Evolutionary conservation across 2,888 invertebrate species (phyloP).

Genomic region (Dynastes hyllus): DNA sequence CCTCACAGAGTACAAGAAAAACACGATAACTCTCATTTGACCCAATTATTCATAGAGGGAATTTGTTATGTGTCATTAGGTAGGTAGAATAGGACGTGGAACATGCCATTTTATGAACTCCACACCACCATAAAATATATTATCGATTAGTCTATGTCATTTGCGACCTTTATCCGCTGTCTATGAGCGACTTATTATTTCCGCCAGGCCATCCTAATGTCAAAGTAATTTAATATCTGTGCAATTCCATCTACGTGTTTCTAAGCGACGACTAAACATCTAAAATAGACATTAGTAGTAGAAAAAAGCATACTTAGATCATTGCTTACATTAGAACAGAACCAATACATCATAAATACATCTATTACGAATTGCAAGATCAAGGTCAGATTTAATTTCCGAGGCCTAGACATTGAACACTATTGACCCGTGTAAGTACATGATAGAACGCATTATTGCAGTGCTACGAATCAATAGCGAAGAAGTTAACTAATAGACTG

Average conservation of each 20-base stretch:
- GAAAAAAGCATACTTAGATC: not conserved
- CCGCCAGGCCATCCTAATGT: constrained; percentile 44
- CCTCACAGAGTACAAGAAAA: not conserved
- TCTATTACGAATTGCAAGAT: constrained; percentile 13
- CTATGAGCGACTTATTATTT: constrained; percentile 39
- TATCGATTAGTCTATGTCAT: constrained; percentile 4
- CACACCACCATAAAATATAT: constrained; percentile 11
- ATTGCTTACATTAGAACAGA: constrained; percentile 12
- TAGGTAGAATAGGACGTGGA: constrained; percentile 8
- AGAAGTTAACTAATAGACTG: constrained; percentile 9
- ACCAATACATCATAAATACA: constrained; percentile 13
- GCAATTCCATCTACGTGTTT: not conserved
- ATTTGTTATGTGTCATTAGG: constrained; percentile 13
- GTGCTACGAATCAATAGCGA: constrained; percentile 17
- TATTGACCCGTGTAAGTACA: constrained; percentile 35
- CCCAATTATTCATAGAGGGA: constrained; percentile 6
- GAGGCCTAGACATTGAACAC: constrained; percentile 36
- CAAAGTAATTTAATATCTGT: constrained; percentile 37
- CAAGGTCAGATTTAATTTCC: constrained; percentile 26
- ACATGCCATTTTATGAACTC: not conserved
- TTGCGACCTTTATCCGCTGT: constrained; percentile 17
- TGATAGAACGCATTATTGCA: constrained; percentile 17
- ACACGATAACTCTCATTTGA: constrained; percentile 9
- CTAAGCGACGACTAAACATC: constrained; percentile 11
- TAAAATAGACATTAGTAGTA: constrained; percentile 8